A percentile compares a stretch with the other conserved stretches of the same genome.
phyloP scores from a whole-genome alignment of 1,140 invertebrate species.

The Anagrus nilaparvatae region DNA sequence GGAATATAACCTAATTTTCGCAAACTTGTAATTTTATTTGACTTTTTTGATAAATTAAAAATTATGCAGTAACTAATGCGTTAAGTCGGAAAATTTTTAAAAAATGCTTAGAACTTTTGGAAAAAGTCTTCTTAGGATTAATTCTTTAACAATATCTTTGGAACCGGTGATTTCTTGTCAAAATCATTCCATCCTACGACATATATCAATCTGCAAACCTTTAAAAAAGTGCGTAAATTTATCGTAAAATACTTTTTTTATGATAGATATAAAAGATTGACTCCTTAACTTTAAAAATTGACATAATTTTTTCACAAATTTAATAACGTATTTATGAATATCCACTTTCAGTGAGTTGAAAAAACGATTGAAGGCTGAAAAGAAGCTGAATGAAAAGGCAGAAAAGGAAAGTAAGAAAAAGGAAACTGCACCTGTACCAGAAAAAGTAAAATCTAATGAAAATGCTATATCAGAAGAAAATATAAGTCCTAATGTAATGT shows the following conservation, averaged over 20 bases:
- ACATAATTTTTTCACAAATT: not conserved
- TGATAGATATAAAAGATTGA: not conserved
- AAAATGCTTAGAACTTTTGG: too few relatives aligned
- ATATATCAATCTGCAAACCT: constrained; percentile 20
- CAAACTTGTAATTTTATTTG: too few relatives aligned
- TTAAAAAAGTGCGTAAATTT: constrained; percentile 22
- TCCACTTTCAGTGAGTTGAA: constrained; percentile 77
- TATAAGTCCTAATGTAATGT: constrained; percentile 76
- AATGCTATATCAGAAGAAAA: constrained; percentile 63
- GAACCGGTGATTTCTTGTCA: too few relatives aligned
- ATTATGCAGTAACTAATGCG: too few relatives aligned
- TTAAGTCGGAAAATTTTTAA: too few relatives aligned
- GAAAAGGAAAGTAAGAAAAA: constrained; percentile 58
- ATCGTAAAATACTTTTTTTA: not conserved
- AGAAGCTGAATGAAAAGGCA: constrained; percentile 88
- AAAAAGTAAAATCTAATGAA: constrained; percentile 27
- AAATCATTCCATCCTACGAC: constrained; percentile 24
- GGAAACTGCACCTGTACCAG: constrained; percentile 22
- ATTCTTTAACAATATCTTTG: too few relatives aligned
- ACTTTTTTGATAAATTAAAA: too few relatives aligned
- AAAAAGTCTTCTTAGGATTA: too few relatives aligned
- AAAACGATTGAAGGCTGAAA: constrained; percentile 77
- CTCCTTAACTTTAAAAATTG: constrained; percentile 5
- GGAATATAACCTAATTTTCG: too few relatives aligned
- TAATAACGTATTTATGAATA: constrained; percentile 14